phyloP scores from a whole-genome alignment of 37 sponge, comb jelly and placozoan genomes.

The Diacarnus erythraeanus region DNA sequence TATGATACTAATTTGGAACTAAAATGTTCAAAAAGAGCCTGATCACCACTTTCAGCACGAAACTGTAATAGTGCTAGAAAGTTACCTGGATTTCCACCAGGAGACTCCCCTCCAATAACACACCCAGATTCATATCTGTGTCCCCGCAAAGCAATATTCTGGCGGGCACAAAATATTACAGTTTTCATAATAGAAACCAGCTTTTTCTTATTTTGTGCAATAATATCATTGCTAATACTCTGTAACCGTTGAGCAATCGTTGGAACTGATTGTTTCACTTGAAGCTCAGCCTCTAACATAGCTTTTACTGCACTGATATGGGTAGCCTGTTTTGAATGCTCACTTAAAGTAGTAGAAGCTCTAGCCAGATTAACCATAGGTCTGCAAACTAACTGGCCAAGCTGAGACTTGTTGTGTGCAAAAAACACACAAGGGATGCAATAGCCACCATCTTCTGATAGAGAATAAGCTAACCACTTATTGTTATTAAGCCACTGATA shows the following conservation, averaged over 20 bases:
- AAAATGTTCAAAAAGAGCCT: constrained; percentile 6
- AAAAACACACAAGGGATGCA: constrained; percentile 8
- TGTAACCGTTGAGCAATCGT: neutral
- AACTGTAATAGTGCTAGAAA: constrained; percentile 10
- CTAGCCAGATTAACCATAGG: constrained; percentile 4
- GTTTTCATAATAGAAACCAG: constrained; percentile 5
- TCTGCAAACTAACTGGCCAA: constrained; percentile 6
- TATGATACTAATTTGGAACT: neutral
- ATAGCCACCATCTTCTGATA: neutral
- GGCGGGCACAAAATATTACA: constrained; percentile 2
- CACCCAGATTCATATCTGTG: constrained; percentile 7
- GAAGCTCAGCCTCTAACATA: constrained; percentile 9
- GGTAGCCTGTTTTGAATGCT: neutral
- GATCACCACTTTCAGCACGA: constrained; percentile 9
- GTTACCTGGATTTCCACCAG: constrained; percentile 11
- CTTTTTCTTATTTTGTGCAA: neutral
- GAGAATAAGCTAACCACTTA: constrained; percentile 6
- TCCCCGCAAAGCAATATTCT: constrained; percentile 19
- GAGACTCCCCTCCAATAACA: neutral
- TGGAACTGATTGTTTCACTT: neutral
- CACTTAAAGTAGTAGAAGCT: neutral
- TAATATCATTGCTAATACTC: neutral
- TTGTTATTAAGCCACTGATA: constrained; percentile 3
- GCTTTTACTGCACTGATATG: neutral
- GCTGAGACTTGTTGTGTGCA: constrained; percentile 1